Conservation (phyloP, 2,797 vertebrate genomes). For the Neomorphus geoffroyi region DNA sequence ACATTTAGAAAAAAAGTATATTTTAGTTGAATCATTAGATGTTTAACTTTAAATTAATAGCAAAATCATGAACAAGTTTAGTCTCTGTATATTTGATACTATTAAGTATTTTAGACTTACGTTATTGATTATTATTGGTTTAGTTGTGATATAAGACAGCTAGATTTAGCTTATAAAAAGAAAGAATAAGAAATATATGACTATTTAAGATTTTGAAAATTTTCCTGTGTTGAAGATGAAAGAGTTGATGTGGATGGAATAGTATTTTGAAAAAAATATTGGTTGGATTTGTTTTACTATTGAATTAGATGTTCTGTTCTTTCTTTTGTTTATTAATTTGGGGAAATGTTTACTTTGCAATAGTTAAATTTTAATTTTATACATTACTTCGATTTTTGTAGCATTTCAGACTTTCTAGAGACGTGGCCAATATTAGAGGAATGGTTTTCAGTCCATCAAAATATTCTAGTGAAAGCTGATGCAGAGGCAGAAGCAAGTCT, state of each 20-base stretch:
- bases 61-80: not conserved
- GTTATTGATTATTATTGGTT: not conserved
- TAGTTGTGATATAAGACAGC: not conserved
- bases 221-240: not conserved
- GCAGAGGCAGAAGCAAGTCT: conserved; percentile 80
- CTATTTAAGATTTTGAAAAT: not conserved
- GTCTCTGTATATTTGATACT: not conserved
- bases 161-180: not conserved
- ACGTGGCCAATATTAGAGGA: conserved; percentile 85
- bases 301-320: not conserved
- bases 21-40: not conserved
- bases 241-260: not conserved
- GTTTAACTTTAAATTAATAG: not conserved
- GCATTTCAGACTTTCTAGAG: conserved; percentile 85
- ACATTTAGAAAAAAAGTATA: not conserved
- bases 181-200: not conserved
- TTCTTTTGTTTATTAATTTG: not conserved
- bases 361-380: not conserved
- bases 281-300: not conserved
- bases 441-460: conserved; percentile 84
- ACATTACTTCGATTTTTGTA: conserved; percentile 59
- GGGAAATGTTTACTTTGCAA: not conserved
- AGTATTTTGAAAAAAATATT: not conserved
- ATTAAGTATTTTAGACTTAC: not conserved
- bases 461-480: conserved; percentile 83